Base-by-base conservation (phyloP, 2,113 vertebrate genomes). In the Crotalus helleri region DNA sequence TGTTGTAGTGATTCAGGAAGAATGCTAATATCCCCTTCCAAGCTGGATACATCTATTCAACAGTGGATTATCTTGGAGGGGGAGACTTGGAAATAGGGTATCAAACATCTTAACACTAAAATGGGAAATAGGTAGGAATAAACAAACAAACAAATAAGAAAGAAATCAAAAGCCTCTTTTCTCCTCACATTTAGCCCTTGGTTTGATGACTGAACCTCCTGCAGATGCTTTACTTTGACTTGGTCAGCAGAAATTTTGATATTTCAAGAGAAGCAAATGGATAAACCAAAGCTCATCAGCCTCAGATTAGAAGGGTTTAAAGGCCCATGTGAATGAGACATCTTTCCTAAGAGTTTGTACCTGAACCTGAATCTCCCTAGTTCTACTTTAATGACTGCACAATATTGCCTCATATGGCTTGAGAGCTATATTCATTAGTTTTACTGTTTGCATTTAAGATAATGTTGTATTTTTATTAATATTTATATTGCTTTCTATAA, bases 191-290 rank as follows among this genome's bases (percentile, higher is more conserved):
- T 94, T 54, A 92, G 59, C 93, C 96, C 93, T 93, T 91, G 92
- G 96, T 92, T 90, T 92, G 95, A 95, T 92, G 94, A 96, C 95
- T 95, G 92, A 96, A 94, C 95, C 90, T 95, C 94, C 94, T 93
- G 94, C 93, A 96, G 95, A 94, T 93, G 92, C 93, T 93, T 94
- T 95, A 85, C 95, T 97, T 97, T 96, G 95, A 93, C 96, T 96
- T 95, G 95, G 94, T 94, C 93, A 95, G 93, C 88, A 90, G 58
- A 93, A 94, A 90, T 95, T 93, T 59, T 95, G 58, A 91, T 19
- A 51, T 51, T 51, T 85, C 95, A 89, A 93, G 91, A 94, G 90
- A 94, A 92, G 92, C 33, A 39, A 81, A 81, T 81, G 85, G 59
- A 92, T 91, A 92, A 95, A 92, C 93, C 91, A 92, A 33, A 21